Base-by-base conservation (phyloP, 1,140 invertebrate species). In the Penaeus chinensis region DNA sequence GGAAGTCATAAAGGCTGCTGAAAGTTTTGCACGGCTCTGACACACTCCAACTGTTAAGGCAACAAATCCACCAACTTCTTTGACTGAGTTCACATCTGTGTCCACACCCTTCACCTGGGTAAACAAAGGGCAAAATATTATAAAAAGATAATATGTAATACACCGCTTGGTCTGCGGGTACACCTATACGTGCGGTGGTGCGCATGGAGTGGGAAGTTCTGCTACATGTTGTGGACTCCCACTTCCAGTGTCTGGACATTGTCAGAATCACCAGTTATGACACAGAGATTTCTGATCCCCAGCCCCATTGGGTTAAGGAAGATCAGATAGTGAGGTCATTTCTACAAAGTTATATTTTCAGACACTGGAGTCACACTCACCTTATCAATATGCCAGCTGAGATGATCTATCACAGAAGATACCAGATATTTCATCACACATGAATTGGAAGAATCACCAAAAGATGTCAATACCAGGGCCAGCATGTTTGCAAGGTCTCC, bases 41-140 rank as follows among this genome's bases (percentile, higher is more conserved):
- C 80, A 83, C n/a, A 63, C 80, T n/a, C 86, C 86, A 27, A 87
- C 61, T 71, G 82, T 16, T 60, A 87, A 42, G 19, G 16, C 71
- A 18, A 83, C 71, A 78, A 69, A 87, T 13, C 80, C 81, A 37
- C 80, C 80, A n/a, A 63, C 2, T 18, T 77, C 69, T 47, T 63
- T 8, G 7, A 87, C 60, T 11, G 60, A 63, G 16, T 76, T 77
- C 47, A 82, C 74, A 16, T 65, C 80, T 20, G 27, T 20, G 27
- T 87, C 61, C 16, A 82, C 80, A 19, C 80, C 86, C 18, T 83
- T 24, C 47, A 11, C 66, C 86, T 83, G 66, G 24, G 61, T 19
- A 82, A 32, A 80, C 24, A 18, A n/a, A 54, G 5, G 32, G 24
- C 22, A 37, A 63, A 24, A 61, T 65, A 22, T 61, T 42, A 60